A percentile compares a stretch with the other conserved stretches of the same genome.
Evolutionary conservation across 2,797 vertebrate genomes (phyloP).

Genomic region (Dallia pectoralis): DNA sequence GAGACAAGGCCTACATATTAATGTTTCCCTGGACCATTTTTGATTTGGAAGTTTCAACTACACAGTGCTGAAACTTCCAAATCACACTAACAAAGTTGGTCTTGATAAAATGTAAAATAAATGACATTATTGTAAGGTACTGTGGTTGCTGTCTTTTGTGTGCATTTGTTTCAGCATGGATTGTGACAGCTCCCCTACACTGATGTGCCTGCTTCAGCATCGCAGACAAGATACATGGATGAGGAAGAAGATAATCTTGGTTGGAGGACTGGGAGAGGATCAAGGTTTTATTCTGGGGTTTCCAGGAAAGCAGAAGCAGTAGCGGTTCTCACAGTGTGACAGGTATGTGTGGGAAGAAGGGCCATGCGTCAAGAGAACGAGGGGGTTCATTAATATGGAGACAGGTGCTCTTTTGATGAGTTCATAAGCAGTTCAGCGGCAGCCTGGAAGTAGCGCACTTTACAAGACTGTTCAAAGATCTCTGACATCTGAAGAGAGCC

Average conservation of each 20-base stretch:
- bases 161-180: background rate
- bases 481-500: slow-evolving; percentile 97
- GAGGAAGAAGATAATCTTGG: slow-evolving; percentile 35
- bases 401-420: slow-evolving; percentile 88
- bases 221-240: slow-evolving; percentile 20
- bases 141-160: too few species aligned
- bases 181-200: background rate
- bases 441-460: slow-evolving; percentile 92
- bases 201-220: slow-evolving; percentile 3
- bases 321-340: slow-evolving; percentile 72
- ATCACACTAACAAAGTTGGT: background rate
- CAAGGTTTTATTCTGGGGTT: slow-evolving; percentile 58
- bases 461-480: slow-evolving; percentile 99
- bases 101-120: too few species aligned
- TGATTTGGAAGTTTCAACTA: background rate
- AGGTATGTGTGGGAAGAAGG: slow-evolving; percentile 76
- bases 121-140: too few species aligned
- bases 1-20: background rate
- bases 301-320: slow-evolving; percentile 69
- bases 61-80: too few species aligned
- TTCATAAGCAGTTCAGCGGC: slow-evolving; percentile 93
- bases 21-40: background rate
- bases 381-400: slow-evolving; percentile 86
- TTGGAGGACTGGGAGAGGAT: slow-evolving; percentile 29
- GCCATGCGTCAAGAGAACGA: slow-evolving; percentile 63